Evolutionary conservation across 2,113 vertebrate species (phyloP), one percentile per base, ranked within the genome.

Genomic region (Stomatorhinus ivindoensis): DNA sequence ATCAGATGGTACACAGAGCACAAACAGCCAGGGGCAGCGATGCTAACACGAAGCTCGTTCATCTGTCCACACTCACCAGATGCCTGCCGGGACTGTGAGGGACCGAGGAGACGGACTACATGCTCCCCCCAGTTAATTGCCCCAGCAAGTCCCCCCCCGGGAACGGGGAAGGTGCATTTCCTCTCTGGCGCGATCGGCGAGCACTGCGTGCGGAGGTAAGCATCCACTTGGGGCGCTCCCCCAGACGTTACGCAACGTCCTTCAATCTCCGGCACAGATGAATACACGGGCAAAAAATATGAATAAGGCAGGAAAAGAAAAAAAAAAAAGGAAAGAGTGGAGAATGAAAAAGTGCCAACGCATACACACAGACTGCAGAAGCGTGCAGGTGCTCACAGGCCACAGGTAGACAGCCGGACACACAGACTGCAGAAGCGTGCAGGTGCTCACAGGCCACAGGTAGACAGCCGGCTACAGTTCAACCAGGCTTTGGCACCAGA

Each of bases 181-280:
- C 90, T 86, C 73, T 87, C 50, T 88, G 35, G 87, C 76, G 90
- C 91, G 92, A 88, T 85, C 55, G 58, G 53, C 89, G 86, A 92
- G 88, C 92, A 91, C 88, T 0, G 84, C 17, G 80, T 93, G 39
- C 92, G 89, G 90, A 90, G 91, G 93, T 91, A 92, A 92, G 93
- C 93, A 91, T 94, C 93, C 93, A 92, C 92, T 92, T 92, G 92
- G 91, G 92, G 84, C 91, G 90, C 93, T 92, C 92, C 95, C 91
- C 92, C 90, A 89, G 90, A 90, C 90, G 88, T 94, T 94, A 92
- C 90, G 93, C 94, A 95, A 94, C 91, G 93, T 92, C 93, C 93
- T 94, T 93, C 90, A 95, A 90, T 91, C 89, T 91, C 89, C 91
- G 90, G 88, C 91, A 91, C 35, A 90, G 91, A 73, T 13, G 48